Conservation (phyloP, 2,113 vertebrate species). For the Esox niger region DNA sequence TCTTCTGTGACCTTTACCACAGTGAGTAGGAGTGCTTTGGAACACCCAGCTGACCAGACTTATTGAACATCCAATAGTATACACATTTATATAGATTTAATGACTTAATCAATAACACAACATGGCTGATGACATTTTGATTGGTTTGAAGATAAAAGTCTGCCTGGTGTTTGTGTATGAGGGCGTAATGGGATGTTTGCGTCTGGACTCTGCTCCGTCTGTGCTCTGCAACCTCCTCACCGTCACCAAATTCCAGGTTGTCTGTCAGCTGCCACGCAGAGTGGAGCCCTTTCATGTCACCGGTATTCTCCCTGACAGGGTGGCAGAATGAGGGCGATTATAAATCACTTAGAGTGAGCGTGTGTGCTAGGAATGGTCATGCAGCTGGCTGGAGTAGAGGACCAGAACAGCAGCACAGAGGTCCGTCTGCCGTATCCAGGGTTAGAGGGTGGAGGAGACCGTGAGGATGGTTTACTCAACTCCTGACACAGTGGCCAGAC, state of each 20-base stretch:
- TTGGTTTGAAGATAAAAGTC: slow-evolving; percentile 20
- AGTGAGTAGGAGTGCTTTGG: slow-evolving; percentile 28
- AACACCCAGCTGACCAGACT: neutral
- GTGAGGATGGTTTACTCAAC: slow-evolving; percentile 20
- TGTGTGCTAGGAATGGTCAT: neutral
- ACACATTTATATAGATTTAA: slow-evolving; percentile 46
- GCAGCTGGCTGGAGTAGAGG: neutral
- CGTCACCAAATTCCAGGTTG: slow-evolving; percentile 29
- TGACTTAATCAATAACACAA: slow-evolving; percentile 47
- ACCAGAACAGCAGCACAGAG: neutral
- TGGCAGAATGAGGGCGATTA: slow-evolving; percentile 42
- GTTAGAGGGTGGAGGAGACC: neutral
- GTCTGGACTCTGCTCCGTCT: slow-evolving; percentile 24
- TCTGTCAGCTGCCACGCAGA: slow-evolving; percentile 27
- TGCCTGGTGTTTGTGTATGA: slow-evolving; percentile 20
- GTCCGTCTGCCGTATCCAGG: neutral
- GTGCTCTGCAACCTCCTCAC: slow-evolving; percentile 19
- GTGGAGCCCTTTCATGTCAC: slow-evolving; percentile 17
- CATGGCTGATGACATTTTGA: slow-evolving; percentile 37
- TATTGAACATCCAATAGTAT: slow-evolving; percentile 22
- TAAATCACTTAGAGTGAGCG: slow-evolving; percentile 28
- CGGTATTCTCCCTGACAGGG: slow-evolving; percentile 18
- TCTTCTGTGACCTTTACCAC: slow-evolving; percentile 63
- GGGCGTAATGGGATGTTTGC: slow-evolving; percentile 27
- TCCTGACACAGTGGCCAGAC: slow-evolving; percentile 34